These are phyloP conservation scores for Prionace glauca DNA, from an alignment of 2,797 vertebrate species.

Conservation along the genomic window DNA sequence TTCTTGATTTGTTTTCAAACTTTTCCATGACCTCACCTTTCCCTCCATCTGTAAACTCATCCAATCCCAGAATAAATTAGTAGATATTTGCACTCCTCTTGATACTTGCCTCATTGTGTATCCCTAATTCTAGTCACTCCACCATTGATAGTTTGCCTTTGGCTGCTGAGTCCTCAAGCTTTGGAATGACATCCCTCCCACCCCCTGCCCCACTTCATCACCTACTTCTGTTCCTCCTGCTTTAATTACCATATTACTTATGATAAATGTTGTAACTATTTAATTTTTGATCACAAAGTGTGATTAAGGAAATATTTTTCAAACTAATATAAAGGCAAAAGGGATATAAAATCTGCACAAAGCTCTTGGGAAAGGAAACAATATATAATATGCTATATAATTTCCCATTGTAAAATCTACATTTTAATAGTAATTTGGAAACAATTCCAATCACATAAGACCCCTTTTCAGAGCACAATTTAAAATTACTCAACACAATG, in stretches of 20 bases:
- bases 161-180: background rate
- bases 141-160: background rate
- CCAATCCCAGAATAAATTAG: background rate
- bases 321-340: background rate
- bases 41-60: background rate
- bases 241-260: background rate
- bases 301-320: background rate
- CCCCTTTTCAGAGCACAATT: no score
- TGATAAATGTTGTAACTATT: background rate
- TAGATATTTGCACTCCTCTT: background rate
- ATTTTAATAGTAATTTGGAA: no score
- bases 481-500: no score
- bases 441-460: no score
- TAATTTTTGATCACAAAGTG: background rate
- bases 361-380: background rate
- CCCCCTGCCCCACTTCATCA: background rate
- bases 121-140: background rate
- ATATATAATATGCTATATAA: no score
- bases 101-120: background rate
- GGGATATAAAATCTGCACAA: background rate
- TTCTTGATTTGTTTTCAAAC: background rate
- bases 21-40: background rate
- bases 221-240: background rate
- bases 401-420: no score
- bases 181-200: background rate